These are phyloP conservation scores for Drosophila nikananu DNA, from an alignment of 1,140 invertebrate genomes.

Conservation along the genomic window DNA sequence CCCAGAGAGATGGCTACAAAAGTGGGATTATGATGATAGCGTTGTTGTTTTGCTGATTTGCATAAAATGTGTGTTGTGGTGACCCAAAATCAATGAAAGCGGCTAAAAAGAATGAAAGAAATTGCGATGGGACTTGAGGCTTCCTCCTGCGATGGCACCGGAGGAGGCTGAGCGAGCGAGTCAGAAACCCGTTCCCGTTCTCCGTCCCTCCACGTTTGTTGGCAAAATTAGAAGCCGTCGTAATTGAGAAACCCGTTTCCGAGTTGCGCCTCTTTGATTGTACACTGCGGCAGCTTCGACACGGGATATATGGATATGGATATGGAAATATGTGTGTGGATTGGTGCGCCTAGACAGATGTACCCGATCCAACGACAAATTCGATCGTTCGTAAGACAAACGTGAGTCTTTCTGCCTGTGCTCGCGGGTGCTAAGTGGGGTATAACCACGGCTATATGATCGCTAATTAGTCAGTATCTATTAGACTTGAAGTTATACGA, in stretches of 20 bases:
- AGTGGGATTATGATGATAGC: slow-evolving; percentile 6
- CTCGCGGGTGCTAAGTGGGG: slow-evolving; percentile 28
- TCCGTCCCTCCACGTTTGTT: not conserved
- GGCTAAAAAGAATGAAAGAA: slow-evolving; percentile 25
- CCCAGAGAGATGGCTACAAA: slow-evolving; percentile 12
- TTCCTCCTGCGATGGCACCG: slow-evolving; percentile 14
- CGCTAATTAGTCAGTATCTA: slow-evolving; percentile 53
- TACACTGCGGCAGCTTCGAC: not conserved
- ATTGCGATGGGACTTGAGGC: not conserved
- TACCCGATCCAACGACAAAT: slow-evolving; percentile 38
- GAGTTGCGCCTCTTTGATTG: not conserved
- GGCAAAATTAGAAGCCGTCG: slow-evolving; percentile 16
- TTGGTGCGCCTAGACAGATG: slow-evolving; percentile 18
- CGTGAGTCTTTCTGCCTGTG: slow-evolving; percentile 30
- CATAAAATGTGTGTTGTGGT: slow-evolving; percentile 36
- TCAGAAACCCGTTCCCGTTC: slow-evolving; percentile 29
- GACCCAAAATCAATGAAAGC: slow-evolving; percentile 49
- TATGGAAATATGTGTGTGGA: not conserved
- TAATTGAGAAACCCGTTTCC: slow-evolving; percentile 45
- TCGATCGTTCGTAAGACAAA: slow-evolving; percentile 31
- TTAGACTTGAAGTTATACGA: slow-evolving; percentile 29
- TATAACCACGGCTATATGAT: slow-evolving; percentile 34
- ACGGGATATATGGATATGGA: not conserved
- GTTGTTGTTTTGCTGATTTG: slow-evolving; percentile 27
- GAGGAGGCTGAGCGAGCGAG: not conserved